phyloP scores from a whole-genome alignment of 2,888 invertebrate genomes.

The Rotaria socialis region DNA sequence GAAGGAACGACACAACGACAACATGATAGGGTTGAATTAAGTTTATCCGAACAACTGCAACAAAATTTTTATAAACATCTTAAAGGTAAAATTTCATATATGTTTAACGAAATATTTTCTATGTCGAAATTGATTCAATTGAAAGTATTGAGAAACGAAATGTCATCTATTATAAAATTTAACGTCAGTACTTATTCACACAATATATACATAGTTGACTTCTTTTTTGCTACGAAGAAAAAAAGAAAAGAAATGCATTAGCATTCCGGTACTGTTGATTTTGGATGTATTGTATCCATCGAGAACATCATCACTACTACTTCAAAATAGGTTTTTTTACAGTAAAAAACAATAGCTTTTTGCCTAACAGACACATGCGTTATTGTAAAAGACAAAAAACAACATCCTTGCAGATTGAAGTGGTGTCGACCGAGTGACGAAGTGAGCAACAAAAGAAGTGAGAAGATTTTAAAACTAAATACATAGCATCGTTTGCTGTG shows the following conservation, averaged over 20 bases:
- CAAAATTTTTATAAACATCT: not conserved
- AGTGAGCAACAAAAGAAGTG: not conserved
- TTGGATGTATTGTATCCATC: too few species aligned
- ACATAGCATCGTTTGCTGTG: not conserved
- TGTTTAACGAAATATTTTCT: too few species aligned
- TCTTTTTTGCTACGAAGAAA: not conserved
- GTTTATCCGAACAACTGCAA: not conserved
- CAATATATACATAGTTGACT: not conserved
- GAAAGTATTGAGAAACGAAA: too few species aligned
- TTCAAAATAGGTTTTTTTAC: not conserved
- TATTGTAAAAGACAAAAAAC: conserved; percentile 7
- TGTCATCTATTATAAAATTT: too few species aligned
- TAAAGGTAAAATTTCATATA: not conserved
- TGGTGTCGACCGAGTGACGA: not conserved
- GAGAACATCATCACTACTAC: too few species aligned
- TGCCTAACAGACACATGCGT: not conserved
- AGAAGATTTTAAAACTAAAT: not conserved
- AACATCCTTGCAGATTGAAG: not conserved
- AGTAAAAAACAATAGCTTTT: not conserved
- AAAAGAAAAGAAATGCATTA: not conserved
- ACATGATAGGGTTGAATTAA: not conserved
- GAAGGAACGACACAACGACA: not conserved
- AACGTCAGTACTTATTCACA: not conserved
- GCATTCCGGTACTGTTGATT: too few species aligned
- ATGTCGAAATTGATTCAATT: too few species aligned